phyloP scores from a whole-genome alignment of 2,888 invertebrate genomes.

The Molanna angustata region DNA sequence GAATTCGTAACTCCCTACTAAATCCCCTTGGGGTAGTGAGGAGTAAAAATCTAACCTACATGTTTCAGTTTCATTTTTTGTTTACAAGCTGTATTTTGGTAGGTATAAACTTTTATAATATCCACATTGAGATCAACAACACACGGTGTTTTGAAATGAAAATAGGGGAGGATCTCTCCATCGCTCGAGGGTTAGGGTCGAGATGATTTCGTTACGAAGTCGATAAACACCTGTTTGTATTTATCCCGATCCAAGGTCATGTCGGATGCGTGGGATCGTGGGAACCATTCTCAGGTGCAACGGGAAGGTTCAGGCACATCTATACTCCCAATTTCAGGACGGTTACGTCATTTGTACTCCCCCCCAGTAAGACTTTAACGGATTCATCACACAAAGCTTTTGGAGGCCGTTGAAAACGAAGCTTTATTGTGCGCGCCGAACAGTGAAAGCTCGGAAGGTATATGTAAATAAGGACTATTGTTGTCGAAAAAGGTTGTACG shows the following conservation, averaged over 20 bases:
- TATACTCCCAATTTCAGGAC: neutral
- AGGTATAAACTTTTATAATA: too few relatives aligned
- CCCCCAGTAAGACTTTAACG: slow-evolving; percentile 27
- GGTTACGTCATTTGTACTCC: slow-evolving; percentile 25
- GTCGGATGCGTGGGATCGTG: slow-evolving; percentile 26
- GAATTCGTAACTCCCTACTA: too few relatives aligned
- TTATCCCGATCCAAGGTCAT: slow-evolving; percentile 26
- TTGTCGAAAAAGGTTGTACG: too few relatives aligned
- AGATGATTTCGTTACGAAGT: slow-evolving; percentile 28
- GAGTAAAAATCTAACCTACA: too few relatives aligned
- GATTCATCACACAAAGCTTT: slow-evolving; percentile 11
- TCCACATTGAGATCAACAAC: too few relatives aligned
- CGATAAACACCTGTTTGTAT: slow-evolving; percentile 28
- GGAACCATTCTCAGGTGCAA: slow-evolving; percentile 20
- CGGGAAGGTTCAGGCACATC: neutral
- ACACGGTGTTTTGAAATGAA: too few relatives aligned
- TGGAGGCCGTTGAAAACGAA: slow-evolving; percentile 7
- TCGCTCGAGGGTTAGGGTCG: too few relatives aligned
- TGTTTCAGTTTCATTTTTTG: too few relatives aligned
- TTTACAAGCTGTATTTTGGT: too few relatives aligned
- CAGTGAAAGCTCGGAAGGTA: slow-evolving; percentile 7
- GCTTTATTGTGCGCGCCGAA: slow-evolving; percentile 1
- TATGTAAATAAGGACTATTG: slow-evolving; percentile 8
- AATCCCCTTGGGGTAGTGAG: too few relatives aligned
- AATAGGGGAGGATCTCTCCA: too few relatives aligned